These are phyloP conservation scores for Machaerirhynchus nigripectus DNA, from an alignment of 2,113 vertebrate genomes.

Conservation along the genomic window DNA sequence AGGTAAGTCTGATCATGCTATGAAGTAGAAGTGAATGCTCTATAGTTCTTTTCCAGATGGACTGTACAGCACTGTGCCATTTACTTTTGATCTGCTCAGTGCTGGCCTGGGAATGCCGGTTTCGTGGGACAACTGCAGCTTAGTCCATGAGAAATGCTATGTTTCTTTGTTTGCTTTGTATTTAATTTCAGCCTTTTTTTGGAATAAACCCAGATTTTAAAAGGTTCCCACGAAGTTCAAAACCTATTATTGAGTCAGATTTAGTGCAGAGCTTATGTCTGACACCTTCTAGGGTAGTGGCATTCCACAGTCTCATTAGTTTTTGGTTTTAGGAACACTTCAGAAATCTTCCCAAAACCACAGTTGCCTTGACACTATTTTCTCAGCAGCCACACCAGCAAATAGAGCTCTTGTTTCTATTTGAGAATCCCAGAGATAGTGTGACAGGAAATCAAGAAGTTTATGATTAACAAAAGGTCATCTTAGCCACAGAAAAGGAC, in stretches of 20 bases:
- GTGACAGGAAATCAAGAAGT: neutral
- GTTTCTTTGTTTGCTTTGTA: neutral
- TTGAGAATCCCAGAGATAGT: neutral
- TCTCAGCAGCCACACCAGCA: neutral
- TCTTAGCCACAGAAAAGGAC: neutral
- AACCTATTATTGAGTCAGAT: neutral
- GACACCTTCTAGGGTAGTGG: neutral
- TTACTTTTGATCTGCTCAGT: neutral
- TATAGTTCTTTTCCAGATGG: neutral
- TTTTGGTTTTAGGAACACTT: neutral
- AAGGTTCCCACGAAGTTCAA: constrained; percentile 20
- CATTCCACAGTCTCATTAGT: neutral
- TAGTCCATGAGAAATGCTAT: neutral
- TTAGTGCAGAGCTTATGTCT: neutral
- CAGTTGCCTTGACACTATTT: neutral
- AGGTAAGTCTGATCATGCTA: neutral
- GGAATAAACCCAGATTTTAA: neutral
- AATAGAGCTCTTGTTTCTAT: neutral
- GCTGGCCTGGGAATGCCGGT: neutral
- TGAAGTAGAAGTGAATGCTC: neutral
- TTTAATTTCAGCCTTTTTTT: neutral
- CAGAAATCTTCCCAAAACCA: neutral
- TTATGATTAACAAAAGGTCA: neutral
- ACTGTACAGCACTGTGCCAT: neutral
- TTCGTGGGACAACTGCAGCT: neutral